phyloP scores from a whole-genome alignment of 2,113 vertebrate species.

The Pimephales promelas region DNA sequence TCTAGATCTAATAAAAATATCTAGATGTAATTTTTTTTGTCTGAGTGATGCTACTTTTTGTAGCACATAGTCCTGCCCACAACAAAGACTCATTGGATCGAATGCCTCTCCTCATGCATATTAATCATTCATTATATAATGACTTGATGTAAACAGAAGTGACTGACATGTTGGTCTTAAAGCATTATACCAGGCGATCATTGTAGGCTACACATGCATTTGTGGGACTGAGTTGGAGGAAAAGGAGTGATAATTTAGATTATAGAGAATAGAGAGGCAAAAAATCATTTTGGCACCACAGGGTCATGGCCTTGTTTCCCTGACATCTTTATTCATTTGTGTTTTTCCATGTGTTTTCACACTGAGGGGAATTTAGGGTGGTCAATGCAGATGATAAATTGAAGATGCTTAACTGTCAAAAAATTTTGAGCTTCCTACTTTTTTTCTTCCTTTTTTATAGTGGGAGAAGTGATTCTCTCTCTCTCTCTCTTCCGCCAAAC shows the following conservation, averaged over 20 bases:
- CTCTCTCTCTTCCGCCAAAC: neutral
- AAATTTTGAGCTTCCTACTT: neutral
- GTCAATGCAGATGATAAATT: neutral
- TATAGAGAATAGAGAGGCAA: neutral
- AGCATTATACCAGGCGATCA: neutral
- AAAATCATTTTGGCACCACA: neutral
- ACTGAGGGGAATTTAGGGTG: neutral
- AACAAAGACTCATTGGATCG: too few species aligned
- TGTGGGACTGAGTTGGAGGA: neutral
- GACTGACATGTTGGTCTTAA: neutral
- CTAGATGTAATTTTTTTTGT: too few species aligned
- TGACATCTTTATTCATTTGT: neutral
- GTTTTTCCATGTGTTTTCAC: constrained; percentile 6
- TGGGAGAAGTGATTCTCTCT: neutral
- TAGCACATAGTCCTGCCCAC: too few species aligned
- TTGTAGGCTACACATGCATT: neutral
- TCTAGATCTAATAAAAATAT: too few species aligned
- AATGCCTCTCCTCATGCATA: too few species aligned
- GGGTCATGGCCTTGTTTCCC: too few species aligned
- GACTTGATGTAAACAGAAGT: neutral
- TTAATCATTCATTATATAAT: too few species aligned
- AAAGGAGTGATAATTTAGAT: neutral
- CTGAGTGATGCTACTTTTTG: too few species aligned
- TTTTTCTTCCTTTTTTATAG: neutral
- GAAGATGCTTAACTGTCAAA: constrained; percentile 1